Conservation (phyloP, 2,113 vertebrate species). For the Takifugu bimaculatus region DNA sequence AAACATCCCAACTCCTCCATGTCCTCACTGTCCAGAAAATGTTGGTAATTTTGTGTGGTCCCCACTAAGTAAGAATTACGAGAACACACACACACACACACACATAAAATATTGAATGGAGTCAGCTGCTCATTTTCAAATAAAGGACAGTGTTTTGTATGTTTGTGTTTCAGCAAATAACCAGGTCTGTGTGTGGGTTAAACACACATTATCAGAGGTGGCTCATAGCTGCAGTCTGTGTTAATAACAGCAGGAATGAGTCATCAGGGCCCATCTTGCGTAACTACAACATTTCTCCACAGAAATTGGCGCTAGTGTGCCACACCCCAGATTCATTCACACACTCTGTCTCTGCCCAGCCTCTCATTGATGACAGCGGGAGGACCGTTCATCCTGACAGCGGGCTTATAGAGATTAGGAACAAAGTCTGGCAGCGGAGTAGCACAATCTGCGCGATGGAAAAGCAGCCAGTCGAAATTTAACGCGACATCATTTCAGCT, state of each 20-base stretch:
- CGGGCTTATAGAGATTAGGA: constrained; percentile 3
- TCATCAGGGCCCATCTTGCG: constrained; percentile 61
- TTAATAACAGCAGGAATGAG: constrained; percentile 69
- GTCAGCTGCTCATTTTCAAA: constrained; percentile 12
- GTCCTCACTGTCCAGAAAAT: too few relatives aligned
- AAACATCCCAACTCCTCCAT: too few relatives aligned
- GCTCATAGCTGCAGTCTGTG: constrained; percentile 53
- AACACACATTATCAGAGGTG: constrained; percentile 37
- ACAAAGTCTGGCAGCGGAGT: constrained; percentile 5
- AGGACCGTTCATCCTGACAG: constrained; percentile 25
- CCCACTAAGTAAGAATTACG: background rate
- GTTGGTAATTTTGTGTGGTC: too few relatives aligned
- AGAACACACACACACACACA: constrained; percentile 15
- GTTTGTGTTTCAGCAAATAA: constrained; percentile 22
- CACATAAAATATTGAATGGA: constrained; percentile 44
- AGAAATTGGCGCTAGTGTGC: constrained; percentile 49
- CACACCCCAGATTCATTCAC: constrained; percentile 71
- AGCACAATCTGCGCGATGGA: constrained; percentile 23
- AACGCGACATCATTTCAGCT: constrained; percentile 11
- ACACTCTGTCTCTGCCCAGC: constrained; percentile 47
- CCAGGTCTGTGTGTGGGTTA: constrained; percentile 25
- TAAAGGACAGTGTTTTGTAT: constrained; percentile 15
- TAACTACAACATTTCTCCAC: constrained; percentile 60
- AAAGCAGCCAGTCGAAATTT: constrained; percentile 1
- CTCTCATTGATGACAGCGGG: constrained; percentile 59